Evolutionary conservation across 2,888 invertebrate species (phyloP).

Genomic region (Latheticus oryzae): DNA sequence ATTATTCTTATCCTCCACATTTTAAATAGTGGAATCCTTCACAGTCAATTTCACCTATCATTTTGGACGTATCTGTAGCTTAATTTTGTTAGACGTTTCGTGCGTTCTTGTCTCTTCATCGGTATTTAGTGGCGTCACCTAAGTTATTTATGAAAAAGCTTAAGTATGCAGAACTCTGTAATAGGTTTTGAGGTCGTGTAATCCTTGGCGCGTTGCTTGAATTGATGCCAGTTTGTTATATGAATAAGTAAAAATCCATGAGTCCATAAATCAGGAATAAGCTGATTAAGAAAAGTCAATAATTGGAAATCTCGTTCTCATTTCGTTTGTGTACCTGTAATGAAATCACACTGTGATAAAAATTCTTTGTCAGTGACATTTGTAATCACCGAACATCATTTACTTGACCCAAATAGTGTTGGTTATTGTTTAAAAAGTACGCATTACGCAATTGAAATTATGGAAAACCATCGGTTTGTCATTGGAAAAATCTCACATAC

Average conservation of each 20-base stretch:
- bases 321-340: conserved; percentile 50
- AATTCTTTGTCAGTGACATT: conserved; percentile 53
- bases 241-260: neutral
- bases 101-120: too few relatives aligned
- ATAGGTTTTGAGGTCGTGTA: too few relatives aligned
- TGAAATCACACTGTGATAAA: conserved; percentile 53
- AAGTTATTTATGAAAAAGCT: neutral
- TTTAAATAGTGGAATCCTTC: too few relatives aligned
- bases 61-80: too few relatives aligned
- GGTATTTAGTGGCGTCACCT: neutral
- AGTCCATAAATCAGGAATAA: conserved; percentile 10
- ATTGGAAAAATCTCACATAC: conserved; percentile 34
- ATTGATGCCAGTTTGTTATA: too few relatives aligned
- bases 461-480: conserved; percentile 46
- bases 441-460: conserved; percentile 52
- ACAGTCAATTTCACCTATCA: too few relatives aligned
- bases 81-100: too few relatives aligned
- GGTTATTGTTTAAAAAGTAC: conserved; percentile 53
- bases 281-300: conserved; percentile 48
- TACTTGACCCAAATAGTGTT: conserved; percentile 56
- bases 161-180: neutral
- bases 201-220: neutral
- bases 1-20: too few relatives aligned
- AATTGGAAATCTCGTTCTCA: conserved; percentile 43
- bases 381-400: conserved; percentile 53